Conservation (phyloP, 2,888 invertebrate species). For the Eupithecia inturbata region DNA sequence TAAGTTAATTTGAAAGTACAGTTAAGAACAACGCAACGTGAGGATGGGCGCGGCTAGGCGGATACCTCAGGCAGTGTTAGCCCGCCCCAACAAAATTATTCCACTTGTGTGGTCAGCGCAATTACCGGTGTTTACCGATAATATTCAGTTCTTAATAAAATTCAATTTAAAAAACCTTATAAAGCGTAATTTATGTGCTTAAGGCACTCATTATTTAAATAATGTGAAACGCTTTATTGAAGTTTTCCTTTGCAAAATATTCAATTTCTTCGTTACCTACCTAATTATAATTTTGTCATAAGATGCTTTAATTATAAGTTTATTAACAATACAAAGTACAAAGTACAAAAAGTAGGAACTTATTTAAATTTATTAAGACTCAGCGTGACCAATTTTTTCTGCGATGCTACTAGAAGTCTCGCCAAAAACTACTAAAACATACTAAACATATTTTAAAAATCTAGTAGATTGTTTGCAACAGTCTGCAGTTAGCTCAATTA, state of each 20-base stretch:
- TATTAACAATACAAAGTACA: too few species aligned
- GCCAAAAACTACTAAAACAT: too few species aligned
- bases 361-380: too few species aligned
- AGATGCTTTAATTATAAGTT: neutral
- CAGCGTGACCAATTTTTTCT: too few species aligned
- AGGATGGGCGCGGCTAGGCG: constrained; percentile 59
- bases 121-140: constrained; percentile 48
- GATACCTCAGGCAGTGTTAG: constrained; percentile 57
- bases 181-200: constrained; percentile 18
- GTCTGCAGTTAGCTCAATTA: too few species aligned
- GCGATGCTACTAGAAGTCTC: too few species aligned
- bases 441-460: too few species aligned
- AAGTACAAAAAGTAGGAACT: neutral
- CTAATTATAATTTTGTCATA: neutral
- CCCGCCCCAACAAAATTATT: constrained; percentile 59
- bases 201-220: constrained; percentile 25
- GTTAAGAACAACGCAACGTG: constrained; percentile 36
- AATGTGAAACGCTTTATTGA: constrained; percentile 21
- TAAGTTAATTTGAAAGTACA: constrained; percentile 44
- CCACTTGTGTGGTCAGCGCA: constrained; percentile 68
- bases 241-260: constrained; percentile 7
- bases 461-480: too few species aligned
- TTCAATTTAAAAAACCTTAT: constrained; percentile 26
- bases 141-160: constrained; percentile 34
- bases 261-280: neutral